Conservation (phyloP, 1,140 invertebrate species). For the Gonatopus flavifemur region DNA sequence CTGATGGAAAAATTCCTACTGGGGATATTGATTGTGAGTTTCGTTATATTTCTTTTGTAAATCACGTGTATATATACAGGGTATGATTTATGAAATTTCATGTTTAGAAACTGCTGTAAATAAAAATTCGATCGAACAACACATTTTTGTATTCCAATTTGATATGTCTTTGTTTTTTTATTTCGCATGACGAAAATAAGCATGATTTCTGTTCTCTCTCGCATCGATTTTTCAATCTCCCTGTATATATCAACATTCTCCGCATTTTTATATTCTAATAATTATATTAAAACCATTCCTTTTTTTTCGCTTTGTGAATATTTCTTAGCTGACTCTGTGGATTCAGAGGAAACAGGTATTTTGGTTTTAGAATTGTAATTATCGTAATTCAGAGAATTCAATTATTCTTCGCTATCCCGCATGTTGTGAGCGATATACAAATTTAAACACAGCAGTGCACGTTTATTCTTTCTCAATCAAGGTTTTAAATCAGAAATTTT, state of each 20-base stretch:
- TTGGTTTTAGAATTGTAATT: conserved; percentile 11
- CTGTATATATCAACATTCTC: too few species aligned
- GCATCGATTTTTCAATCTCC: too few species aligned
- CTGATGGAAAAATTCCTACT: conserved; percentile 65
- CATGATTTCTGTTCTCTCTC: too few species aligned
- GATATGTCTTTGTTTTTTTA: not conserved
- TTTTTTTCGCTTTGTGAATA: conserved; percentile 25
- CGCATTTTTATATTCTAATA: too few species aligned
- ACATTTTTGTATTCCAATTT: not conserved
- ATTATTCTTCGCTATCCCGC: too few species aligned
- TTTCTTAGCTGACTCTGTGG: conserved; percentile 51
- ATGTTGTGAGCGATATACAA: too few species aligned
- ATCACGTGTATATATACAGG: not conserved
- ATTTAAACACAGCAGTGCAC: too few species aligned
- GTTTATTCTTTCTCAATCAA: too few species aligned
- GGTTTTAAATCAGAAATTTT: too few species aligned
- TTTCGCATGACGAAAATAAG: too few species aligned
- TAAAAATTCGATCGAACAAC: not conserved
- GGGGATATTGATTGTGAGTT: conserved; percentile 82
- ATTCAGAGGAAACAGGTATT: conserved; percentile 52
- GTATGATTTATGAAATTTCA: not conserved
- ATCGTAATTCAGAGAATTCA: not conserved
- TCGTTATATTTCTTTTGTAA: not conserved
- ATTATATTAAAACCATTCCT: too few species aligned
- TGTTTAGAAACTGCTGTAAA: not conserved